These are phyloP conservation scores for Toxotes jaculatrix DNA, from an alignment of 2,113 vertebrate genomes.

Conservation along the genomic window DNA sequence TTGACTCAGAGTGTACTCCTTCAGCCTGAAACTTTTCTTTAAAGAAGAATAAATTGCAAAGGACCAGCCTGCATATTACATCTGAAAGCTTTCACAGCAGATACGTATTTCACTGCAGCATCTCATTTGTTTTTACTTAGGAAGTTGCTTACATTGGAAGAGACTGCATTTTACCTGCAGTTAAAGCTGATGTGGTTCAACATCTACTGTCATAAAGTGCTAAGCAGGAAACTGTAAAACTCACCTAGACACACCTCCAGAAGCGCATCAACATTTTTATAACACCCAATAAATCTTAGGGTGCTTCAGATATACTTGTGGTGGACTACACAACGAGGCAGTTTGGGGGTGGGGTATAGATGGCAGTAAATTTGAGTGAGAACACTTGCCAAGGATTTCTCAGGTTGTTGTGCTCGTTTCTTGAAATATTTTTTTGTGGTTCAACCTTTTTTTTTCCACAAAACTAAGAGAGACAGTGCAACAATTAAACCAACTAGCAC, in stretches of 20 bases:
- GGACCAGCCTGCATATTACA: too few relatives aligned
- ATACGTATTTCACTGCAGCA: neutral
- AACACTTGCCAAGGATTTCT: too few relatives aligned
- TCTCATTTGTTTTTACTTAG: neutral
- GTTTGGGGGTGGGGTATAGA: neutral
- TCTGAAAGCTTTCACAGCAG: too few relatives aligned
- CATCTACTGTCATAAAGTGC: neutral
- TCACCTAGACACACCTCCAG: neutral
- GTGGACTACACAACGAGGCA: too few relatives aligned
- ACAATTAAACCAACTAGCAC: too few relatives aligned
- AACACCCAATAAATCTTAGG: neutral
- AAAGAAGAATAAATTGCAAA: too few relatives aligned
- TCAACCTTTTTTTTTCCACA: too few relatives aligned
- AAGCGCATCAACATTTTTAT: neutral
- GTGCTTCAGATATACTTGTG: neutral
- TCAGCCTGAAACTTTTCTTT: too few relatives aligned
- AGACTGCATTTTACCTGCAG: neutral
- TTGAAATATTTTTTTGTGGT: too few relatives aligned
- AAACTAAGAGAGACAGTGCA: too few relatives aligned
- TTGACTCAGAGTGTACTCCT: neutral
- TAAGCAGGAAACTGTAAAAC: neutral
- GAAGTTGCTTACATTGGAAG: neutral
- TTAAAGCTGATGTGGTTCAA: neutral
- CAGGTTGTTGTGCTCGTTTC: too few relatives aligned
- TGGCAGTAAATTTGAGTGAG: neutral